A percentile compares a stretch with the other conserved stretches of the same genome.
Conservation (phyloP, 2,113 vertebrate genomes). For the rabbit (Oryctolagus cuniculus) region DNA sequence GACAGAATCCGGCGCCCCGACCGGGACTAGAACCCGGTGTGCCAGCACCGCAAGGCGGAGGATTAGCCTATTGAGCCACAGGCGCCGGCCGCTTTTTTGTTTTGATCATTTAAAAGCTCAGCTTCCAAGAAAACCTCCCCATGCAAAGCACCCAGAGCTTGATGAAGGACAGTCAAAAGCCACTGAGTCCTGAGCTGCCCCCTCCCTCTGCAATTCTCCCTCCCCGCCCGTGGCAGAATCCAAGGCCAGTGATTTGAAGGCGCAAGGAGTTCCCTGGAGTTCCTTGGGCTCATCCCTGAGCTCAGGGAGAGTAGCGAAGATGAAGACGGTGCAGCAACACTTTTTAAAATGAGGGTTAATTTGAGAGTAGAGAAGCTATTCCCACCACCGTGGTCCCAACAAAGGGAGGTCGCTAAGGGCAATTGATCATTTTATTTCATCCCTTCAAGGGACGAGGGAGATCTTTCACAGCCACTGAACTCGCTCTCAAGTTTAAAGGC, state of each 20-base stretch:
- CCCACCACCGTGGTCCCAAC: not conserved
- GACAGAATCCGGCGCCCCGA: too few species aligned
- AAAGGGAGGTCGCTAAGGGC: conserved; percentile 48
- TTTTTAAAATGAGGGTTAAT: conserved; percentile 52
- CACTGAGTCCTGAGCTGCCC: too few species aligned
- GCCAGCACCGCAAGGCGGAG: too few species aligned
- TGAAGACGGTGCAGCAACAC: not conserved
- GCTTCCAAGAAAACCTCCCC: not conserved
- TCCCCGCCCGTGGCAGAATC: accelerated
- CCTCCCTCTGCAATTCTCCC: not conserved
- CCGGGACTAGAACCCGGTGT: too few species aligned
- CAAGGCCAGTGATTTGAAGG: accelerated
- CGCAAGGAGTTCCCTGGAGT: accelerated
- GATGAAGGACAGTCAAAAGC: not conserved
- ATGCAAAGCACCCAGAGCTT: not conserved
- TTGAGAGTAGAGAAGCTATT: conserved; percentile 16
- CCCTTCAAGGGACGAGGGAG: conserved; percentile 55
- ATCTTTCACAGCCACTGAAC: conserved; percentile 64
- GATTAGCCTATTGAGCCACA: too few species aligned
- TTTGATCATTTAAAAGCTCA: conserved; percentile 13
- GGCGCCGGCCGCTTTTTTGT: too few species aligned
- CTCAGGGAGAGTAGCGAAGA: not conserved
- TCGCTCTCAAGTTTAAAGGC: conserved; percentile 65
- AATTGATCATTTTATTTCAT: conserved; percentile 75
- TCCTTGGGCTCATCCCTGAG: not conserved